Conservation (phyloP, 2,888 invertebrate species). For the Patella caerulea region DNA sequence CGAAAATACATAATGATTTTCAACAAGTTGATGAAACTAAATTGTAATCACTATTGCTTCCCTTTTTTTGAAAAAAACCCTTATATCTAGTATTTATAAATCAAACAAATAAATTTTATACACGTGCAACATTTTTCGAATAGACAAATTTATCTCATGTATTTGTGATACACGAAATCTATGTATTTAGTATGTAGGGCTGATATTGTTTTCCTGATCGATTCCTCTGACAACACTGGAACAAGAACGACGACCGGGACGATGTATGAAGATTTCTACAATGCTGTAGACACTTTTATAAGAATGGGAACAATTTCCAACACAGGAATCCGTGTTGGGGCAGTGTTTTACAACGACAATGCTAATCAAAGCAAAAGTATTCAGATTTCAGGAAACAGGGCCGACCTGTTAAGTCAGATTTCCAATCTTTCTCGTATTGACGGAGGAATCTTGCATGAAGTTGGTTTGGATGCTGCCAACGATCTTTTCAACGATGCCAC, state of each 20-base stretch:
- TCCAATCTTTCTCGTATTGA: not conserved
- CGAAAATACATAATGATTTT: no score
- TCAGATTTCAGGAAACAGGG: not conserved
- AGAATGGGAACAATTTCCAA: not conserved
- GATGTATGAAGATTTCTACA: not conserved
- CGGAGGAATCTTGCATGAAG: not conserved
- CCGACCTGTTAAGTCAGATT: not conserved
- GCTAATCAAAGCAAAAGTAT: not conserved
- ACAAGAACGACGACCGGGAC: not conserved
- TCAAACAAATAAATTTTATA: no score
- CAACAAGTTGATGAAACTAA: no score
- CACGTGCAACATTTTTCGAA: no score
- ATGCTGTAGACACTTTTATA: not conserved
- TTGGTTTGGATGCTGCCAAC: not conserved
- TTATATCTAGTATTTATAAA: no score
- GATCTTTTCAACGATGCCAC: not conserved
- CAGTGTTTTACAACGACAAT: not conserved
- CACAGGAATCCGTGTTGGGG: not conserved
- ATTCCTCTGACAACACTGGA: not conserved
- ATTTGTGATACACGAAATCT: no score
- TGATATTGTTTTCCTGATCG: slow-evolving; percentile 1
- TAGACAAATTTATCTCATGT: no score
- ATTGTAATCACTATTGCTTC: no score
- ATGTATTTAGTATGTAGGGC: not conserved
- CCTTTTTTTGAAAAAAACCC: no score